Evolutionary conservation across 1,140 invertebrate genomes (phyloP).

Genomic region (Hirudo medicinalis): DNA sequence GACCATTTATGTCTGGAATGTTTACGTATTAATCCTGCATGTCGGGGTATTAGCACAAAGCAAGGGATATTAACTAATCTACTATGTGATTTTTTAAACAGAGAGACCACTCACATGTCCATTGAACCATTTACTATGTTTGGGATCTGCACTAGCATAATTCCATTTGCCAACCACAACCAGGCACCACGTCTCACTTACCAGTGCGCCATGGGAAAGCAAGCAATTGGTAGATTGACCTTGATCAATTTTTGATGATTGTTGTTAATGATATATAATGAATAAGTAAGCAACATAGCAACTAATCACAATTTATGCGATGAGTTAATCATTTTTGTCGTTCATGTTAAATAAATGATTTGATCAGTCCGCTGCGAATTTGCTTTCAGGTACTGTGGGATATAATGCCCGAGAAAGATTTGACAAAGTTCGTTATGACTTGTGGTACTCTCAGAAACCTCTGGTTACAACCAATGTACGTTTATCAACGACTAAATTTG

Average conservation of each 20-base stretch:
- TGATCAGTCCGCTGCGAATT: not conserved
- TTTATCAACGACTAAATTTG: no score
- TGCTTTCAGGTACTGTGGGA: slow-evolving; percentile 64
- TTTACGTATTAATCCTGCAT: not conserved
- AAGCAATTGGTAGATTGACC: slow-evolving; percentile 55
- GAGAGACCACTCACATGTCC: slow-evolving; percentile 78
- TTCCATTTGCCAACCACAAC: slow-evolving; percentile 98
- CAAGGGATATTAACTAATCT: no score
- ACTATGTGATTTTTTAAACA: slow-evolving; percentile 19
- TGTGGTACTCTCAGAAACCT: slow-evolving; percentile 90
- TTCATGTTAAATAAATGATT: not conserved
- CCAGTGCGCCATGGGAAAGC: slow-evolving; percentile 99
- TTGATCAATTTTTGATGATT: slow-evolving; percentile 29
- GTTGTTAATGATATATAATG: not conserved
- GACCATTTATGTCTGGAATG: not conserved
- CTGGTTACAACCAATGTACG: slow-evolving; percentile 74
- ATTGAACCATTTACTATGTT: slow-evolving; percentile 93
- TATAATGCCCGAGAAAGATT: slow-evolving; percentile 94
- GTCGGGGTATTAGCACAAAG: no score
- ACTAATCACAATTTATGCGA: not conserved
- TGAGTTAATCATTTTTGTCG: not conserved
- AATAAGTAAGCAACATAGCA: not conserved
- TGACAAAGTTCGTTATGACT: slow-evolving; percentile 87
- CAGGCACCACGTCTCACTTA: slow-evolving; percentile 98
- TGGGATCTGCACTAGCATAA: slow-evolving; percentile 84